Percentiles rank a stretch among this genome's conserved stretches.
phyloP scores from a whole-genome alignment of 2,797 vertebrate species.

The Tadarida brasiliensis region DNA sequence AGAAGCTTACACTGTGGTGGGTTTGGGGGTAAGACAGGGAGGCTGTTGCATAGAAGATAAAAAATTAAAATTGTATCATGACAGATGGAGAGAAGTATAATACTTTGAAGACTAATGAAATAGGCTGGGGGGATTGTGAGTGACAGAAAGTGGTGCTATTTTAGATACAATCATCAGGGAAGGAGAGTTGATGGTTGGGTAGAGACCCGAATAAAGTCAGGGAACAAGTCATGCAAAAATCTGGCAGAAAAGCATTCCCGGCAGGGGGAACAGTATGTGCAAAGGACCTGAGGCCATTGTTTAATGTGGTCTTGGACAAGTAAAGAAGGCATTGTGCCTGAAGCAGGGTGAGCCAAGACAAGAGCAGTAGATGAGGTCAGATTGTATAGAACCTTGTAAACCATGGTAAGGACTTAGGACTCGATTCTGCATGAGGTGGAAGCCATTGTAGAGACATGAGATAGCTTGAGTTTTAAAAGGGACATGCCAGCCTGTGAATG shows the following conservation, averaged over 20 bases:
- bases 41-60: background rate
- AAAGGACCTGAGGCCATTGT: background rate
- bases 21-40: background rate
- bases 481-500: background rate
- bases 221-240: background rate
- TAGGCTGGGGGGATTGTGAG: background rate
- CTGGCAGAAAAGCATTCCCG: background rate
- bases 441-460: background rate
- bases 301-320: background rate
- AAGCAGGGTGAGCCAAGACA: background rate
- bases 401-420: background rate
- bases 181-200: background rate
- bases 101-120: constrained; percentile 6
- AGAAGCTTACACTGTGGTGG: background rate
- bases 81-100: background rate
- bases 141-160: background rate
- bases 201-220: background rate
- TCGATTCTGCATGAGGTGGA: background rate
- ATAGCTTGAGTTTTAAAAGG: background rate
- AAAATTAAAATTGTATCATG: background rate
- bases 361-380: background rate
- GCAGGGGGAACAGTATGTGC: background rate
- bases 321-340: background rate
- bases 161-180: constrained; percentile 6
- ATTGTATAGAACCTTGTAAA: background rate